phyloP scores from a whole-genome alignment of 2,888 invertebrate genomes.

The Tipula lateralis region DNA sequence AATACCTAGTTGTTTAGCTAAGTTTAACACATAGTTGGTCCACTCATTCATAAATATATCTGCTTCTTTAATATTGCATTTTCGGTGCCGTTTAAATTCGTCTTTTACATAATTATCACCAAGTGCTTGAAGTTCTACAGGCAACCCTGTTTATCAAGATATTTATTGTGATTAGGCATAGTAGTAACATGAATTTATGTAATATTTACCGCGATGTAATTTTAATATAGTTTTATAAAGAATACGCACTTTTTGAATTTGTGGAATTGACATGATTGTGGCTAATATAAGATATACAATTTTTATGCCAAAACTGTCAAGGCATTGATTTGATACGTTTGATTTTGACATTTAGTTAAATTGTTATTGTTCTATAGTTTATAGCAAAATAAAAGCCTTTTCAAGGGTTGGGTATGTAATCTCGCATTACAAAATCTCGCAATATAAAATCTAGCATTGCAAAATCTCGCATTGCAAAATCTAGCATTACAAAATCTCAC shows the following conservation, averaged over 20 bases:
- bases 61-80: constrained; percentile 64
- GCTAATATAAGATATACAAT: too few relatives aligned
- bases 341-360: neutral
- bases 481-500: too few relatives aligned
- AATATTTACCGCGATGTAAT: constrained; percentile 60
- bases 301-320: neutral
- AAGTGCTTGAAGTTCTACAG: constrained; percentile 61
- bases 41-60: constrained; percentile 80
- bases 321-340: neutral
- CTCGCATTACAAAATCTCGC: too few relatives aligned
- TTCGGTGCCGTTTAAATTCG: constrained; percentile 81
- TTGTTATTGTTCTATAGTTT: too few relatives aligned
- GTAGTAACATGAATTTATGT: neutral
- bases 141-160: constrained; percentile 52
- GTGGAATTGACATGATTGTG: constrained; percentile 43
- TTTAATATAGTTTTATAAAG: constrained; percentile 75
- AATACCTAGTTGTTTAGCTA: constrained; percentile 69
- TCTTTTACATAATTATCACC: constrained; percentile 75
- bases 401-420: too few relatives aligned
- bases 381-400: too few relatives aligned
- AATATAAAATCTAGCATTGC: too few relatives aligned
- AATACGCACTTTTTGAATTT: constrained; percentile 60
- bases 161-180: neutral
- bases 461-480: too few relatives aligned
- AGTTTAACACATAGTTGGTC: constrained; percentile 72